Evolutionary conservation across 1,140 invertebrate genomes (phyloP).

Genomic region (Holcopasites calliopsidis): DNA sequence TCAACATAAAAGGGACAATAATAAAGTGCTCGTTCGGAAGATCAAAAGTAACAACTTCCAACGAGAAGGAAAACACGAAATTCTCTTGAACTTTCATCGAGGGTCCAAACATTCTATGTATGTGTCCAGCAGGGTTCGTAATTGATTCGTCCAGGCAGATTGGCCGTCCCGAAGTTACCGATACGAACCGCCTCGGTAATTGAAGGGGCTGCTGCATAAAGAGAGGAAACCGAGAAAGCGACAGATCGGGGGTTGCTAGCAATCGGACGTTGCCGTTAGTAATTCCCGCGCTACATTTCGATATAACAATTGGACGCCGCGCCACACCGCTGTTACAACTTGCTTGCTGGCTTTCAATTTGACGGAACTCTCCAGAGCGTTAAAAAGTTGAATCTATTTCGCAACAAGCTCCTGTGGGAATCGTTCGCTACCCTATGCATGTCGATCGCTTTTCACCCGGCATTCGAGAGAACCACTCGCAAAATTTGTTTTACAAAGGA

Average conservation of each 20-base stretch:
- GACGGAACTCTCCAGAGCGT: slow-evolving; percentile 24
- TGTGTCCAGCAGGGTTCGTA: neutral
- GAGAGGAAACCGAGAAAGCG: slow-evolving; percentile 38
- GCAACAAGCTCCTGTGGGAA: neutral
- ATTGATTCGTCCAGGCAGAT: slow-evolving; percentile 56
- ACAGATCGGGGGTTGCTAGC: slow-evolving; percentile 48
- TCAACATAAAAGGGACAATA: neutral
- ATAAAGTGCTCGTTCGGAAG: neutral
- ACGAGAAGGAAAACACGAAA: neutral
- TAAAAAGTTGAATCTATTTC: slow-evolving; percentile 12
- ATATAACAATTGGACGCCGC: slow-evolving; percentile 48
- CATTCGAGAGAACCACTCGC: neutral
- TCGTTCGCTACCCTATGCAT: no score
- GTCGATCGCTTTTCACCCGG: no score
- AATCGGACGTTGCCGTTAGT: slow-evolving; percentile 27
- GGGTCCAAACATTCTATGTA: slow-evolving; percentile 7
- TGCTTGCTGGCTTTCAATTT: slow-evolving; percentile 48
- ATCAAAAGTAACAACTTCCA: neutral
- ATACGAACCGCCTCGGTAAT: slow-evolving; percentile 50
- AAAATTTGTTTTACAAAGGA: no score
- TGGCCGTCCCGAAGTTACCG: slow-evolving; percentile 55
- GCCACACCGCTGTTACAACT: slow-evolving; percentile 37
- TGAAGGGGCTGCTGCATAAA: slow-evolving; percentile 44
- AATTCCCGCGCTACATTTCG: slow-evolving; percentile 50
- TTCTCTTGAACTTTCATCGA: neutral